Base-by-base conservation (phyloP, 1,140 invertebrate species). In the Drosophila sechellia region DNA sequence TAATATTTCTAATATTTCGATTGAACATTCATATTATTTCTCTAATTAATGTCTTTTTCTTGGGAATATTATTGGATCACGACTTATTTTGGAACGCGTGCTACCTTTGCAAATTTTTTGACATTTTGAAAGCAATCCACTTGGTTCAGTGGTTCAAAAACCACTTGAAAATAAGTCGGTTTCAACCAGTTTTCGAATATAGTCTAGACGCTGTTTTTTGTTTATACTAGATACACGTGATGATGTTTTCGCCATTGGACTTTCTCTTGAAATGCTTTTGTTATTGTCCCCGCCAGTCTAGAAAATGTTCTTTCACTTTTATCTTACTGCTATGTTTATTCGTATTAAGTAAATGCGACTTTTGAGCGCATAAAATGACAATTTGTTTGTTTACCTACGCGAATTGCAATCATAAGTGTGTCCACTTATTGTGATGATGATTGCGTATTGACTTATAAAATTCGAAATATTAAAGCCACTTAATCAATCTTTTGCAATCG, bases 151-250 rank as follows among this genome's bases (percentile, higher is more conserved):
- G 22, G 54, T 58, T 50, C 20, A 13, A n/a, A 12, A 31, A 61
- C 4, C 37, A 61, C 34, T 55, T 39, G 0, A 56, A 69, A 68
- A 17, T 17, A 27, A 52, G 42, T 48, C 50, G 22, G 64, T 70
- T 69, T 12, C 31, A 46, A 70, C 66, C 66, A 40, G 64, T 70
- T 56, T 65, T 50, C 4, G 10, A 43, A 54, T 12, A 45, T 15
- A 12, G 46, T 69, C 66, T 56, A 69, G 63, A 68, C 40, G 49
- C 13, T 15, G 25, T 57, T 48, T 27, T 43, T 63, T 49, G 37
- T 57, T 50, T 75, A 77, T 72, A 85, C 72, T 71, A 57, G 48
- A 64, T 80, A 27, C 81, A 80, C 81, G 81, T 84, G 81, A 74
- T 69, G 52, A 56, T 73, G 43, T 43, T 81, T 39, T 58, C 56